Conservation (phyloP, 2,113 vertebrate genomes). For the Elanoides forficatus region DNA sequence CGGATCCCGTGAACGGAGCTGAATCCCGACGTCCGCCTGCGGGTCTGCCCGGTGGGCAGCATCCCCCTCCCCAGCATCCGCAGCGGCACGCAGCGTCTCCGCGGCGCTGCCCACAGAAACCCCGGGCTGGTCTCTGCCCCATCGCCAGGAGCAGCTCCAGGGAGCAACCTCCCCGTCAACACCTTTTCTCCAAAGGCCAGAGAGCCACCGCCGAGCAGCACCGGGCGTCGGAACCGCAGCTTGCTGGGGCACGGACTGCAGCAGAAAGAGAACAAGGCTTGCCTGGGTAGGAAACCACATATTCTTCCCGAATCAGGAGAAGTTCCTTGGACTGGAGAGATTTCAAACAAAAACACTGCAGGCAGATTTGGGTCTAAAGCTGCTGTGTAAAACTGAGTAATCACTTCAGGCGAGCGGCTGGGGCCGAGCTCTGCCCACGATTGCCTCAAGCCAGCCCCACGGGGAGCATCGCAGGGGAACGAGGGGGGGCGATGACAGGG, state of each 20-base stretch:
- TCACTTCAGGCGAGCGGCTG: not conserved
- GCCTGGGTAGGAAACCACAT: not conserved
- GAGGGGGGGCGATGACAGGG: accelerated
- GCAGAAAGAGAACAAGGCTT: not conserved
- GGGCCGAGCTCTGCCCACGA: not conserved
- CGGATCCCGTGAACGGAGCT: accelerated
- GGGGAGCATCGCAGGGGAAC: accelerated
- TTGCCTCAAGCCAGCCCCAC: not conserved
- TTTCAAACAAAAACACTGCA: not conserved
- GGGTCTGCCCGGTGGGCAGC: not conserved
- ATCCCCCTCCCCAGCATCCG: accelerated
- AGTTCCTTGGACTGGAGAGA: not conserved
- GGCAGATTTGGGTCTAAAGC: not conserved
- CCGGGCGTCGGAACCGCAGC: not conserved
- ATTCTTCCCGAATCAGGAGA: not conserved
- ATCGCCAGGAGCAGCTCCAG: not conserved
- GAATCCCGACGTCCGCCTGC: accelerated
- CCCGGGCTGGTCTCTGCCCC: not conserved
- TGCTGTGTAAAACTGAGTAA: not conserved
- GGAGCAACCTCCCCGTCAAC: not conserved
- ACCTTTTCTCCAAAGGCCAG: not conserved
- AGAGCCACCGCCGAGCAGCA: accelerated
- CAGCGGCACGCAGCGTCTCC: not conserved
- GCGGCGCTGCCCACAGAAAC: accelerated
- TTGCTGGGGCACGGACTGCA: accelerated